phyloP scores from a whole-genome alignment of 64 coral and sea anemone species.

The Pocillopora damicornis region DNA sequence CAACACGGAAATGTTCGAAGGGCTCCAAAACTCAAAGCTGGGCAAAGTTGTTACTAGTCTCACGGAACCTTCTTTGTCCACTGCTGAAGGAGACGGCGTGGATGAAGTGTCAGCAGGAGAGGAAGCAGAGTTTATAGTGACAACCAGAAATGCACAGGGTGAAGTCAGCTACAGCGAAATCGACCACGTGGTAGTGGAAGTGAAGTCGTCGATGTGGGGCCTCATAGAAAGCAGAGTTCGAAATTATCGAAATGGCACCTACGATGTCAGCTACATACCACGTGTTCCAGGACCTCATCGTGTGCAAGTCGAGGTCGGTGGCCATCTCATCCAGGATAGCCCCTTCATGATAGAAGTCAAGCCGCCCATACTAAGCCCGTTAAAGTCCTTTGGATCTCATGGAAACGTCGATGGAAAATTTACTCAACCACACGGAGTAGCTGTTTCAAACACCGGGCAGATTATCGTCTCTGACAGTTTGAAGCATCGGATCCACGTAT shows the following conservation, averaged over 20 bases:
- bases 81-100: conserved; percentile 42
- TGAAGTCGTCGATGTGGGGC: conserved; percentile 37
- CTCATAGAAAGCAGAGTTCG: conserved; percentile 9
- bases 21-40: conserved; percentile 34
- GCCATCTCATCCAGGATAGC: conserved; percentile 44
- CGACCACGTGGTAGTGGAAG: conserved; percentile 34
- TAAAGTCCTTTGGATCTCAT: conserved; percentile 67
- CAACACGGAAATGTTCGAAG: conserved; percentile 35
- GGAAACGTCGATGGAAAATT: conserved; percentile 43
- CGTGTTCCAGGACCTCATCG: conserved; percentile 36
- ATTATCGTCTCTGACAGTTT: conserved; percentile 56
- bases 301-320: conserved; percentile 43
- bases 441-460: conserved; percentile 29
- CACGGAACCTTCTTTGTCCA: conserved; percentile 38
- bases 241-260: conserved; percentile 55
- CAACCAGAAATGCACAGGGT: conserved; percentile 48
- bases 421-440: conserved; percentile 57
- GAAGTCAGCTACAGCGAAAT: conserved; percentile 57
- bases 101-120: conserved; percentile 50
- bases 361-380: conserved; percentile 45
- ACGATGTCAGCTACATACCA: conserved; percentile 46
- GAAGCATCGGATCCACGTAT: conserved; percentile 59
- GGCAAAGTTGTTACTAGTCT: conserved; percentile 52
- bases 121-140: conserved; percentile 55
- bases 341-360: conserved; percentile 55